Base-by-base conservation (phyloP, 2,113 vertebrate species). In the Thalassarche chlororhynchos region DNA sequence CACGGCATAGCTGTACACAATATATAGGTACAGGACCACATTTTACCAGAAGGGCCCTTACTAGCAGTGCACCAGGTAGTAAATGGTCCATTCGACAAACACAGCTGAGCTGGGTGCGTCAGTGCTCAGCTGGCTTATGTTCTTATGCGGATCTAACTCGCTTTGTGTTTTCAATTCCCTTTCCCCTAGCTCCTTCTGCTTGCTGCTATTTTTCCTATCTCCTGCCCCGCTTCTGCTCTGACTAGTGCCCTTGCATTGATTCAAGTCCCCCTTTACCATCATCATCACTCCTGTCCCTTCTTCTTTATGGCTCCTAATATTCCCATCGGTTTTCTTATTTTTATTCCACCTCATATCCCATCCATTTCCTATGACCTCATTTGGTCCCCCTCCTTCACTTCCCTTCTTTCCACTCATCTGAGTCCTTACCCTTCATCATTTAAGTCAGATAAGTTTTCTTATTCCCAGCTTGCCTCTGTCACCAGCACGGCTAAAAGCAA, bases 51-150 rank as follows among this genome's bases (percentile, higher is more conserved):
- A 40, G 7, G 8, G 16, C 40, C 14, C 47, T 78, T 55, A 10
- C 32, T 3, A 10, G 20, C 51, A 28, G 6, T 17, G 47, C n/a
- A 46, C 2, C 0, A 4, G 14, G 24, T 15, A 29, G 44, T 8
- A 55, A 80, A 87, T 14, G 16, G 34, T 32, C 32, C 9, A 1
- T 47, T 42, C 1, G 1, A 29, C 17, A 75, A 17, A 10, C n/a
- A 2, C 0, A 1, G 47, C 78, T 79, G n/a, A 83, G 85, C 16
- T 1, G 2, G 38, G 18, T 17, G 3, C 2, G 1, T 55, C 49
- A 18, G 26, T 21, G 52, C 17, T 42, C 2, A 0, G 8, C 51
- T 78, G 46, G 51, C 26, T 84, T 10, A 21, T 28, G 38, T 55
- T 58, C 7, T 28, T 32, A 10, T 1, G 14, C 40, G 52, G 20